These are phyloP conservation scores for Tachysurus vachellii DNA, from an alignment of 2,113 vertebrate genomes.

Conservation along the genomic window DNA sequence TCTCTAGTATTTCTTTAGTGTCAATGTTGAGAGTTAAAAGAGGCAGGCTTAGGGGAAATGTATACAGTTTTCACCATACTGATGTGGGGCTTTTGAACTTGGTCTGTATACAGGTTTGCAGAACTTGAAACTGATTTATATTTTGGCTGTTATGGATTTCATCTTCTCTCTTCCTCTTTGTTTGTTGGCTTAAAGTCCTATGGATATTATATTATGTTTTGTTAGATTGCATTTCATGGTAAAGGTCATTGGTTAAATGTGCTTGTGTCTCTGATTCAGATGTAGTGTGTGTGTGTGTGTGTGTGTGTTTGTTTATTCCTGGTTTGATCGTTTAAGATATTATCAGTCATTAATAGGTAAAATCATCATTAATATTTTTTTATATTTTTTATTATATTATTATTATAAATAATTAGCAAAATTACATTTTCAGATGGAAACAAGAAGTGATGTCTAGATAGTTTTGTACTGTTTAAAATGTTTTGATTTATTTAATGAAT, in stretches of 20 bases:
- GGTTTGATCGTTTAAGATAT: too few relatives aligned
- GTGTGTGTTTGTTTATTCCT: neutral
- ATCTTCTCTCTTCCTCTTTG: neutral
- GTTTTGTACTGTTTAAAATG: neutral
- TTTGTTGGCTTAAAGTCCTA: neutral
- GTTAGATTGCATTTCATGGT: neutral
- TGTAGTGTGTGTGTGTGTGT: neutral
- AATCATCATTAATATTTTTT: too few relatives aligned
- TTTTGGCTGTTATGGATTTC: neutral
- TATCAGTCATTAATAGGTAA: too few relatives aligned
- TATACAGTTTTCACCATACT: neutral
- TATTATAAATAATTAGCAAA: neutral
- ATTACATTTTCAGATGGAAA: neutral
- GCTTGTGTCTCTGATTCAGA: neutral
- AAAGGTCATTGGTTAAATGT: neutral
- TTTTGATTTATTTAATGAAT: neutral
- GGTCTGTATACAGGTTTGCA: neutral
- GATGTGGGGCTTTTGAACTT: neutral
- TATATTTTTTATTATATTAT: too few relatives aligned
- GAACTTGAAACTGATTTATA: neutral
- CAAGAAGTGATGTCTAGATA: neutral
- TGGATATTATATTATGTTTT: neutral
- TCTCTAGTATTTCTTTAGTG: neutral
- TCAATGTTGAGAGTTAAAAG: neutral
- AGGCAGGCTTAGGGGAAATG: neutral